phyloP scores from a whole-genome alignment of 2,113 vertebrate species.

The Pseudopipra pipra region DNA sequence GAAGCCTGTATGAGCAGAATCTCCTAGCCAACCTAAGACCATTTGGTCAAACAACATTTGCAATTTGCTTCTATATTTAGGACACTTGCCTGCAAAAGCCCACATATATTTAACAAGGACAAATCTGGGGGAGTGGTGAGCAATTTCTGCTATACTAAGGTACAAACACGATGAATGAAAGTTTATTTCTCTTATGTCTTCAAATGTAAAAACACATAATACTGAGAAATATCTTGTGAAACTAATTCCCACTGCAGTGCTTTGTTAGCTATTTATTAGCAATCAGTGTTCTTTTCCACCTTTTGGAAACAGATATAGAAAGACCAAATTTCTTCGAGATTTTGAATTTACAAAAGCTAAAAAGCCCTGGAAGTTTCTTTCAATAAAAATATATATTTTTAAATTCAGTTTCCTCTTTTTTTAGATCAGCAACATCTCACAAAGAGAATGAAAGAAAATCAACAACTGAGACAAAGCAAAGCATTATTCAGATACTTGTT shows the following conservation, averaged over 20 bases:
- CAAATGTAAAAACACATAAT: neutral
- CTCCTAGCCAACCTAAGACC: neutral
- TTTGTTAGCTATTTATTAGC: neutral
- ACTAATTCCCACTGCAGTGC: neutral
- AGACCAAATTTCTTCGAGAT: accelerated
- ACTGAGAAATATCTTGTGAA: neutral
- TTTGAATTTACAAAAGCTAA: neutral
- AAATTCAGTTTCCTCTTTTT: neutral
- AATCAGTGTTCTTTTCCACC: neutral
- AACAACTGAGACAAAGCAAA: neutral
- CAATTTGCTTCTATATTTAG: conserved; percentile 23
- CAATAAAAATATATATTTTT: neutral
- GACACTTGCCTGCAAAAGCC: neutral
- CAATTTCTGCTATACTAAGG: neutral
- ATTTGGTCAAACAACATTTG: neutral
- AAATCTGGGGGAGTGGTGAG: neutral
- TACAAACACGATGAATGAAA: neutral
- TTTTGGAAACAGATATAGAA: neutral
- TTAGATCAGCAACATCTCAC: neutral
- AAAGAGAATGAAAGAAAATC: neutral
- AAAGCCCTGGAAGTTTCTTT: neutral
- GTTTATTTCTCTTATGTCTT: neutral
- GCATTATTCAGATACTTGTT: neutral
- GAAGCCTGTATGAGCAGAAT: neutral
- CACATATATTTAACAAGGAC: neutral